Evolutionary conservation across 2,888 invertebrate species (phyloP).

Genomic region (Ptychoptera albimana): DNA sequence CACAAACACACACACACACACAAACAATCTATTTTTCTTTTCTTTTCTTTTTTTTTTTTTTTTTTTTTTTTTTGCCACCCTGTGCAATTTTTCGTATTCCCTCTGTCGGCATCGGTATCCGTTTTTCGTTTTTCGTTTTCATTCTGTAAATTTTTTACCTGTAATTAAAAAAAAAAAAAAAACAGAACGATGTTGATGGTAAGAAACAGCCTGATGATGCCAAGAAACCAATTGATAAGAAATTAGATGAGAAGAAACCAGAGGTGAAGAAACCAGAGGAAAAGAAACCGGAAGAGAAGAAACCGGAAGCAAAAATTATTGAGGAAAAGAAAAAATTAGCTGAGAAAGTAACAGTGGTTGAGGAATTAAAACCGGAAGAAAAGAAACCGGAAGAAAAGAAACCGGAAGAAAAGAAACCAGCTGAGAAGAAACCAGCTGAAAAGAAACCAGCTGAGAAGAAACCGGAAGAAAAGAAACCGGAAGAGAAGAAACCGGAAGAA

Average conservation of each 20-base stretch:
- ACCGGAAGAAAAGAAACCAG: conserved; percentile 1
- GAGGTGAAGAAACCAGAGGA: conserved; percentile 8
- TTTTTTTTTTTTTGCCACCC: too few relatives aligned
- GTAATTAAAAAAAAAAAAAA: conserved; percentile 10
- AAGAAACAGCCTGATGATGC: conserved; percentile 3
- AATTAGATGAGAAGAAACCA: conserved; percentile 17
- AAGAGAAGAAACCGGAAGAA: conserved; percentile 4
- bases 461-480: not conserved
- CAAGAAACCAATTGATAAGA: conserved; percentile 8
- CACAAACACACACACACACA: too few relatives aligned
- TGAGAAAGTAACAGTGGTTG: not conserved
- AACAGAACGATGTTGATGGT: not conserved
- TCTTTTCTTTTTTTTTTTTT: too few relatives aligned
- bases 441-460: conserved; percentile 15
- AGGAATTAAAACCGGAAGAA: not conserved
- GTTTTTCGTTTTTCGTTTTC: too few relatives aligned
- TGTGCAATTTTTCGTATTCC: too few relatives aligned
- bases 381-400: not conserved
- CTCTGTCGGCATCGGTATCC: too few relatives aligned
- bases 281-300: conserved; percentile 16
- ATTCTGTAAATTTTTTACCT: too few relatives aligned
- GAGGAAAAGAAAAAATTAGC: not conserved
- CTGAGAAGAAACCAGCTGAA: conserved; percentile 7
- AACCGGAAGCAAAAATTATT: conserved; percentile 17
- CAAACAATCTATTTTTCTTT: too few relatives aligned